Conservation (phyloP, 2,113 vertebrate species). For the Pluvialis apricaria region DNA sequence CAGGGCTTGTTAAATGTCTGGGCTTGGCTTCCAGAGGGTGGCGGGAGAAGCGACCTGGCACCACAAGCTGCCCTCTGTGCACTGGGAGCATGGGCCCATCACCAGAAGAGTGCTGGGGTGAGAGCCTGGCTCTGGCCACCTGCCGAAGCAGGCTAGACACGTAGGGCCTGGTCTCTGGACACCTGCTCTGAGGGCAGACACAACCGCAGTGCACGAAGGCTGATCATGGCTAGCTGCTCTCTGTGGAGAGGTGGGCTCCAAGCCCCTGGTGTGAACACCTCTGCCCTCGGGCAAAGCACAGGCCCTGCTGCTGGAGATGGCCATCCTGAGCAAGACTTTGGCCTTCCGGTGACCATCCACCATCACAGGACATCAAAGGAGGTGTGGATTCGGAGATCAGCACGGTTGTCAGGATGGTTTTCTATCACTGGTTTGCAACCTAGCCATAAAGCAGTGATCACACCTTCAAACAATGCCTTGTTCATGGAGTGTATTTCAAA, state of each 20-base stretch:
- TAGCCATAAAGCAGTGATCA: conserved; percentile 19
- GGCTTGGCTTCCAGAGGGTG: neutral
- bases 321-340: neutral
- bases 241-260: neutral
- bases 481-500: conserved; percentile 52
- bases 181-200: neutral
- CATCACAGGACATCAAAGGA: neutral
- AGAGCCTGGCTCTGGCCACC: neutral
- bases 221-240: too few relatives aligned
- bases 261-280: rapidly evolving
- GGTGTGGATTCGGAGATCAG: neutral
- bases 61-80: rapidly evolving
- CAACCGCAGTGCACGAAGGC: too few relatives aligned
- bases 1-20: neutral
- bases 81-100: rapidly evolving
- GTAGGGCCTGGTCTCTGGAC: rapidly evolving
- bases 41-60: neutral
- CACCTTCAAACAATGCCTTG: conserved; percentile 40
- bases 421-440: neutral
- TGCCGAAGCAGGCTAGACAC: rapidly evolving
- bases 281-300: neutral
- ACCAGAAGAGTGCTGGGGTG: rapidly evolving
- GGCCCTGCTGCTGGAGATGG: neutral
- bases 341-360: rapidly evolving
- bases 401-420: neutral